phyloP scores from a whole-genome alignment of 35 echinoderm and acorn worm genomes.

The Anneissia japonica region DNA sequence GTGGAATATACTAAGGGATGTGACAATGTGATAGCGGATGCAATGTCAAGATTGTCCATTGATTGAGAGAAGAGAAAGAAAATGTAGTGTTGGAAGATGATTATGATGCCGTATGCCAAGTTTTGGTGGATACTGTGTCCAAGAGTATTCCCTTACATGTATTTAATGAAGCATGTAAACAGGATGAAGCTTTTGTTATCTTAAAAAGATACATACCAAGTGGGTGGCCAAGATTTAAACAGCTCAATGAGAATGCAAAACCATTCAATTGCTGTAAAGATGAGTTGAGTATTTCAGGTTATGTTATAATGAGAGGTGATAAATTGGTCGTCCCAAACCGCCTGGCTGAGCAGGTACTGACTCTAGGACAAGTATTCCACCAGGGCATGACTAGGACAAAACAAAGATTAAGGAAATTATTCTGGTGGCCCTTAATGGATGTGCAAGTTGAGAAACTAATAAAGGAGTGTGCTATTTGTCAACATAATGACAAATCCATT shows the following conservation, averaged over 20 bases:
- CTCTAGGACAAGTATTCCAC: slow-evolving; percentile 22
- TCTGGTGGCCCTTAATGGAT: slow-evolving; percentile 51
- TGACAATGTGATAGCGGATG: neutral
- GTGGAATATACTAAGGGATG: neutral
- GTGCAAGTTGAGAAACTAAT: slow-evolving; percentile 28
- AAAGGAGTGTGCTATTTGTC: slow-evolving; percentile 19
- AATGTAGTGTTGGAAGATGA: no score
- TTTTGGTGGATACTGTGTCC: no score
- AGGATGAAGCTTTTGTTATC: no score
- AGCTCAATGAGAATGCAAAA: neutral
- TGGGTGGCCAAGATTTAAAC: neutral
- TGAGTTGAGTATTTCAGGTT: slow-evolving; percentile 37
- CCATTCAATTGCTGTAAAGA: slow-evolving; percentile 25
- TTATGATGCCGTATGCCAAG: no score
- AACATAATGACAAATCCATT: slow-evolving; percentile 33
- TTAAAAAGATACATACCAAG: no score
- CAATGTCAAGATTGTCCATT: neutral
- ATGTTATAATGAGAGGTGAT: slow-evolving; percentile 35
- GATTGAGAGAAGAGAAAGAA: no score
- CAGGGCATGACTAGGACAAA: slow-evolving; percentile 38
- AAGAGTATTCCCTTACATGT: no score
- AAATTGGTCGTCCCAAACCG: slow-evolving; percentile 10
- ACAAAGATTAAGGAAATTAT: slow-evolving; percentile 27
- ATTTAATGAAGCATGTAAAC: no score
- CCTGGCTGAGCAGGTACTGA: neutral